Conservation (phyloP, 2,888 invertebrate species). For the Neria commutata region DNA sequence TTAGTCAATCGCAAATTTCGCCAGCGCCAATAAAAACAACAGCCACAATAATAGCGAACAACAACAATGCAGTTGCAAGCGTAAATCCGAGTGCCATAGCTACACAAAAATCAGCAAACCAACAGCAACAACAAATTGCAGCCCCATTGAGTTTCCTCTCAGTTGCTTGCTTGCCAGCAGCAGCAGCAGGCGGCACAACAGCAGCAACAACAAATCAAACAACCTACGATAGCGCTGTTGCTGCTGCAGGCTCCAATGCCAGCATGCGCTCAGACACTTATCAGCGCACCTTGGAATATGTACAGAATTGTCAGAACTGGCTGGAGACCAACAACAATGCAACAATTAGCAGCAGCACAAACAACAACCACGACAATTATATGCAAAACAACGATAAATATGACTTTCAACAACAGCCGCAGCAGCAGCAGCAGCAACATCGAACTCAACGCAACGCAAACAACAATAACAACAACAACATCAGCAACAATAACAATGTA, state of each 20-base stretch:
- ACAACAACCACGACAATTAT: background rate
- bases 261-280: slow-evolving; percentile 84
- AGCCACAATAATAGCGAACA: background rate
- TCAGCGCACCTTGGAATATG: slow-evolving; percentile 87
- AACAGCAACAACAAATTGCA: background rate
- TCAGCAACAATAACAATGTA: slow-evolving; percentile 40
- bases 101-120: background rate
- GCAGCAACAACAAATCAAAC: slow-evolving; percentile 9
- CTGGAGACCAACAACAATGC: slow-evolving; percentile 57
- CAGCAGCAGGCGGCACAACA: slow-evolving; percentile 8
- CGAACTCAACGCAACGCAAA: slow-evolving; percentile 30
- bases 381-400: background rate
- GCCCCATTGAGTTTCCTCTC: background rate
- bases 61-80: background rate
- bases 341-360: background rate
- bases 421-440: slow-evolving; percentile 29
- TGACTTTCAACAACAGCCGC: background rate
- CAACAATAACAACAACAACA: slow-evolving; percentile 30
- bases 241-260: slow-evolving; percentile 8
- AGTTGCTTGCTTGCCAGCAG: background rate
- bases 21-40: slow-evolving; percentile 49
- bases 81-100: background rate
- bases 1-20: slow-evolving; percentile 66
- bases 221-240: no score
- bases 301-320: slow-evolving; percentile 88